These are phyloP conservation scores for Apodemus sylvaticus DNA, from an alignment of 2,113 vertebrate species.

Conservation along the genomic window DNA sequence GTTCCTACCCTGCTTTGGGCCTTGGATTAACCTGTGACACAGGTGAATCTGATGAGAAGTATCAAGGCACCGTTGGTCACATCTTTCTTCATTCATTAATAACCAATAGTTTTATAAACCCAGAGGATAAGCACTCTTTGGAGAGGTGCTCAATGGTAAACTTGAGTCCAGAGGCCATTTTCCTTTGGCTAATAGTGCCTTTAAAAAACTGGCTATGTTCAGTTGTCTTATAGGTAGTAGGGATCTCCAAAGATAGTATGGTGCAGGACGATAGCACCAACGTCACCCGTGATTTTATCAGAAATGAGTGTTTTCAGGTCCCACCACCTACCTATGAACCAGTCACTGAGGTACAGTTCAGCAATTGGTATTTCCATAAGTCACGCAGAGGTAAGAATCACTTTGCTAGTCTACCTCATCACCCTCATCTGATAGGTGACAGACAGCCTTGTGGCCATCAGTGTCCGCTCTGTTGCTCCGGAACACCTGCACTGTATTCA, in stretches of 20 bases:
- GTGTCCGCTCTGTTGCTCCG: neutral
- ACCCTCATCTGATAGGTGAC: neutral
- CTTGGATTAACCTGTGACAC: neutral
- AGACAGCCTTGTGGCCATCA: neutral
- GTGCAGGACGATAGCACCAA: neutral
- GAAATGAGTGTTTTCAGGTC: neutral
- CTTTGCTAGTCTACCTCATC: neutral
- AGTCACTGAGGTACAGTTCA: too few relatives aligned
- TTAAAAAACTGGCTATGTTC: neutral
- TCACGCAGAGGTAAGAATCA: neutral
- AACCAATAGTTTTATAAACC: conserved; percentile 4
- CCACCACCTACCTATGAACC: neutral
- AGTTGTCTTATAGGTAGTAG: conserved; percentile 22
- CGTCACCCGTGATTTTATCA: neutral
- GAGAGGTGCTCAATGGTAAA: neutral
- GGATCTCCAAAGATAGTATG: conserved; percentile 16
- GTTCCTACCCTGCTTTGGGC: neutral
- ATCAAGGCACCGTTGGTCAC: neutral
- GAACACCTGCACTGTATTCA: neutral
- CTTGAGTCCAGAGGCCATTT: neutral
- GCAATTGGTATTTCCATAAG: neutral
- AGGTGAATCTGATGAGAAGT: conserved; percentile 31
- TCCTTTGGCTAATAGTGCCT: neutral
- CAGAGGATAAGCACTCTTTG: neutral
- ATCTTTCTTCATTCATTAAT: neutral